These are phyloP conservation scores for Crotalus adamanteus DNA, from an alignment of 2,797 vertebrate genomes.

Conservation along the genomic window DNA sequence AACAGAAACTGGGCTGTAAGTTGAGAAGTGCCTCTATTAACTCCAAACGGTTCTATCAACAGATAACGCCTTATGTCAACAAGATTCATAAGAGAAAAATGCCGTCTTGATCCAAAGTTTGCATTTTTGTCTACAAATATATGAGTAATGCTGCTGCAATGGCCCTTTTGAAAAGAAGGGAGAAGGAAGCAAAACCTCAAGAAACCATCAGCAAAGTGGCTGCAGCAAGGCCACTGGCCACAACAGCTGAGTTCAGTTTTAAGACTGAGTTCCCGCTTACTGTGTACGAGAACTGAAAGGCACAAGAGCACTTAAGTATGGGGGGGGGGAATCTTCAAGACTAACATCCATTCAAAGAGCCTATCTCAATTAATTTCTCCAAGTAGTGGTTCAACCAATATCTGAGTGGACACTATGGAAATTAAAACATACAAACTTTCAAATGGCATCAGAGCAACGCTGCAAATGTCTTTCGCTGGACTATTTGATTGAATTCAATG, in stretches of 20 bases:
- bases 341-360: not conserved
- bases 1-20: not conserved
- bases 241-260: not conserved
- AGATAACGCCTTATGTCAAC: not conserved
- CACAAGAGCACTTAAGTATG: not conserved
- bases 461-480: not conserved
- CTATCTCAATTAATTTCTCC: not conserved
- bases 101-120: not conserved
- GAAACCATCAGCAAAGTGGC: not conserved
- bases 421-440: not conserved
- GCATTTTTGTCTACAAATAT: rapidly evolving
- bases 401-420: not conserved
- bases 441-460: not conserved
- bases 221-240: not conserved
- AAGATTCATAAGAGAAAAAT: not conserved
- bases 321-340: not conserved
- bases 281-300: not conserved
- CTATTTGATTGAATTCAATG: not conserved
- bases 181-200: not conserved
- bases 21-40: not conserved
- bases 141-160: not conserved
- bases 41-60: not conserved
- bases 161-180: not conserved
- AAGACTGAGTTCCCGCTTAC: not conserved
- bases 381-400: not conserved